Base-by-base conservation (phyloP, 2,113 vertebrate genomes). In the cat (Felis catus) region DNA sequence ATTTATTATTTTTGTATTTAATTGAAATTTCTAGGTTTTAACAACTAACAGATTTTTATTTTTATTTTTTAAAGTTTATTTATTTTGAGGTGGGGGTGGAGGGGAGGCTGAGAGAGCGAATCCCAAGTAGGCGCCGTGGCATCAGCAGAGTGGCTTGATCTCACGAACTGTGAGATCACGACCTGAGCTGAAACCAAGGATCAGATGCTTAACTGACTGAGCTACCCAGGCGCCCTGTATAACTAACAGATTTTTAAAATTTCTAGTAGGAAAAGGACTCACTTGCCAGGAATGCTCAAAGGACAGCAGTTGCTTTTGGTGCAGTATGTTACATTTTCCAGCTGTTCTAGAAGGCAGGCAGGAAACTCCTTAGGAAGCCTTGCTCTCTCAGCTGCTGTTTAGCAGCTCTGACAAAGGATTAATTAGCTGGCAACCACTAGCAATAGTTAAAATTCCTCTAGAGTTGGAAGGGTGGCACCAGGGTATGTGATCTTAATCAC, bases 341-440 rank as follows among this genome's bases (percentile, higher is more conserved):
- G 63, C 33, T 58, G 23, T 70, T 86, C 58, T 76, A 66, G 41
- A 80, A 7, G 73, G 55, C 13, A 66, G 53, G 68, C 13, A 39
- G 78, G 45, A 71, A 95, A 86, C 19, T 83, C 71, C 39, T 90
- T 65, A 88, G 55, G 36, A 94, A 95, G 74, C 23, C 55, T 79
- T 74, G 95, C 39, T 87, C 51, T 91, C 45, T 91, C 4, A 3
- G 76, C 33, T 89, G 51, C 58, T 80, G 7, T 81, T 88, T 68
- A 66, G 55, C 70, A 85, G 74, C 51, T 83, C 68, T 83, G 91
- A 95, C 89, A 95, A 53, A 95, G 41, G 71, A 92, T 73, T 90
- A 80, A 93, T 41, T 84, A 94, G 68, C 53, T 79, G 61, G 51
- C 13, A 83, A 79, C 61, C 45, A 71, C 48, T 45, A 93, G 27